Conservation (phyloP, 2,888 invertebrate species). For the Cylloceria caligata region DNA sequence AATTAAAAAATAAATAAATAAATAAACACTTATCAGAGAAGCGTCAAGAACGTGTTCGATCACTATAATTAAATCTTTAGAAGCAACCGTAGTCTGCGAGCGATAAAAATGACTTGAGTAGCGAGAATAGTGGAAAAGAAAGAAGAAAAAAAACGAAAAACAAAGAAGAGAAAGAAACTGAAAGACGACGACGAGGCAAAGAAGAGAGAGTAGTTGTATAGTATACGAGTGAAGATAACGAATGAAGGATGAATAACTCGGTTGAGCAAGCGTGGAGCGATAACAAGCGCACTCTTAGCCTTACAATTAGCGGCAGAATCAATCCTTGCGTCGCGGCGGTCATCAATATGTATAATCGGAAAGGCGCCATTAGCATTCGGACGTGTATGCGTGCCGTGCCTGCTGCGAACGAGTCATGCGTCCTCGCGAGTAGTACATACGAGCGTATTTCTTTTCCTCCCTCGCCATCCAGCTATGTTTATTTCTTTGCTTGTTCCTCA, state of each 20-base stretch:
- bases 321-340: slow-evolving; percentile 73
- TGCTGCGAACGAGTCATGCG: slow-evolving; percentile 35
- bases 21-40: slow-evolving; percentile 53
- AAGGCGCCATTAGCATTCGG: slow-evolving; percentile 75
- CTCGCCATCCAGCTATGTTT: slow-evolving; percentile 12
- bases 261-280: slow-evolving; percentile 70
- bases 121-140: slow-evolving; percentile 35
- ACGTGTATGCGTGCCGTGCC: slow-evolving; percentile 57
- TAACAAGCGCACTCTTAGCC: slow-evolving; percentile 75
- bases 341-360: slow-evolving; percentile 79
- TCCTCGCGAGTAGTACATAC: slow-evolving; percentile 11
- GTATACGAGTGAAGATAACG: slow-evolving; percentile 63
- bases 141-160: slow-evolving; percentile 29
- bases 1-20: too few relatives aligned
- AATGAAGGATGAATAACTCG: slow-evolving; percentile 68
- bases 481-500: slow-evolving; percentile 14
- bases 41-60: slow-evolving; percentile 58
- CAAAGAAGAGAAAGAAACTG: slow-evolving; percentile 41
- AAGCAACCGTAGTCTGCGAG: slow-evolving; percentile 29
- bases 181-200: slow-evolving; percentile 47
- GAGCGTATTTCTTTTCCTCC: slow-evolving; percentile 27
- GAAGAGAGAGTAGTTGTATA: slow-evolving; percentile 61
- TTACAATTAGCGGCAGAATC: slow-evolving; percentile 79
- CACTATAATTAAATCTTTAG: slow-evolving; percentile 64
- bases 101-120: slow-evolving; percentile 50